Evolutionary conservation across 2,888 invertebrate species (phyloP), one percentile per base, ranked within the genome.

Genomic region (Podotricha telesiphe): DNA sequence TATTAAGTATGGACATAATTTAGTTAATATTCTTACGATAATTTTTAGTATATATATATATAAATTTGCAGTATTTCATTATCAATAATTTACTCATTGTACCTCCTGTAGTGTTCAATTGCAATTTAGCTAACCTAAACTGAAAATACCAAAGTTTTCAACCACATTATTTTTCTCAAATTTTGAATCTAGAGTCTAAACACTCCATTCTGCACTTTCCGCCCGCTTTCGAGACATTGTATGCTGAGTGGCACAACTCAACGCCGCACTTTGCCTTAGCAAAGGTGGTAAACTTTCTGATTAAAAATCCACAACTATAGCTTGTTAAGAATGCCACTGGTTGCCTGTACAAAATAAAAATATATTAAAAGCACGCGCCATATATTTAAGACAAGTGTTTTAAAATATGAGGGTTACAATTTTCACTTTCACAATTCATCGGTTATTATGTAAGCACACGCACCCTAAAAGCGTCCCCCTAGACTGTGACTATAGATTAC

Each of bases 391-490:
- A 20, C 15, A 48, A 47, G 15, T 34, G 15, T 48, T 62, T 48
- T 15, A 62, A 62, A 48, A 19, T 48, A 0, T 37, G 47, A 48
- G 34, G 34, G 62, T 28, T 11, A 45, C n/a, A 42, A 59, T 42
- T 20, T 59, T 17, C 34, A 22, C 15, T 47, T 28, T 48, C 47
- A 48, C 62, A 34, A 62, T 17, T 48, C 28, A 28, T 7, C 28
- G 13, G 20, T 58, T 58, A 48, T 47, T 61, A 61, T 61, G 61
- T 61, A 34, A 48, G 28, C 48, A 48, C 62, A 62, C 62, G 48
- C 37, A 34, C 62, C 48, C 47, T 48, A 28, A 34, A 47, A 19
- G 17, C 42, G 10, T 58, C 42, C 17, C 42, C 59, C 22, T 59
- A 22, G 47, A 19, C 62, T 62, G 62, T 48, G 34, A 13, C 17